Conservation (phyloP, 30 jellyfish, hydroid and myxozoan species). For the Aurelia sp. region DNA sequence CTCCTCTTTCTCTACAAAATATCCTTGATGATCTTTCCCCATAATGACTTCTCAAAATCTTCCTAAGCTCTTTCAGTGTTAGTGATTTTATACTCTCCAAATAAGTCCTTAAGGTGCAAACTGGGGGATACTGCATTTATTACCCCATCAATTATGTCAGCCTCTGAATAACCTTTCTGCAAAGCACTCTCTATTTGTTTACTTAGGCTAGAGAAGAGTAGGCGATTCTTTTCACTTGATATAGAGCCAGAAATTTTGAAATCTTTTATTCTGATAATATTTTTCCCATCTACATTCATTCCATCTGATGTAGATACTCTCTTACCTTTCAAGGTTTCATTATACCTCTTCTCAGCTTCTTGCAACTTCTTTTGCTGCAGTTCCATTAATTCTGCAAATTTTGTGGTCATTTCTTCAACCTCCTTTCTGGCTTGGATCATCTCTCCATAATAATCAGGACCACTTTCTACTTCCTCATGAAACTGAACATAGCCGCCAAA, state of each 20-base stretch:
- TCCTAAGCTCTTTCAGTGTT: constrained; percentile 20
- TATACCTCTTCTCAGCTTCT: constrained; percentile 15
- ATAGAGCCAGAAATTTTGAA: constrained; percentile 34
- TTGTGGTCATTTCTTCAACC: constrained; percentile 3
- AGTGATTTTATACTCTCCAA: constrained; percentile 19
- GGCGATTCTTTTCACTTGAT: constrained; percentile 31
- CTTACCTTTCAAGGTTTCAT: constrained; percentile 6
- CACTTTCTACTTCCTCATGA: neutral
- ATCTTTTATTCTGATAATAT: constrained; percentile 18
- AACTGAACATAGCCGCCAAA: too few species aligned
- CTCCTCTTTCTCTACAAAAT: too few species aligned
- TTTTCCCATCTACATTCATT: neutral
- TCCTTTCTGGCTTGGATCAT: constrained; percentile 7
- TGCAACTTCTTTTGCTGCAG: constrained; percentile 1
- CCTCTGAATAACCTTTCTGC: constrained; percentile 43
- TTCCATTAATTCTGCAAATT: constrained; percentile 17
- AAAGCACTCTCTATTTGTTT: constrained; percentile 41
- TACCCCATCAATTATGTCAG: constrained; percentile 46
- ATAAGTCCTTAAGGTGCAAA: constrained; percentile 20
- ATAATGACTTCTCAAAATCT: constrained; percentile 33
- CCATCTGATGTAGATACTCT: neutral
- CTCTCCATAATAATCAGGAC: neutral
- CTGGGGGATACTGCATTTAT: constrained; percentile 42
- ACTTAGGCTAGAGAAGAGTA: constrained; percentile 12
- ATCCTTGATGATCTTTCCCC: constrained; percentile 25